Percentiles rank a stretch among this genome's conserved stretches.
phyloP scores from a whole-genome alignment of 1,140 invertebrate genomes.

The Hermatobates lingyangjiaoensis region DNA sequence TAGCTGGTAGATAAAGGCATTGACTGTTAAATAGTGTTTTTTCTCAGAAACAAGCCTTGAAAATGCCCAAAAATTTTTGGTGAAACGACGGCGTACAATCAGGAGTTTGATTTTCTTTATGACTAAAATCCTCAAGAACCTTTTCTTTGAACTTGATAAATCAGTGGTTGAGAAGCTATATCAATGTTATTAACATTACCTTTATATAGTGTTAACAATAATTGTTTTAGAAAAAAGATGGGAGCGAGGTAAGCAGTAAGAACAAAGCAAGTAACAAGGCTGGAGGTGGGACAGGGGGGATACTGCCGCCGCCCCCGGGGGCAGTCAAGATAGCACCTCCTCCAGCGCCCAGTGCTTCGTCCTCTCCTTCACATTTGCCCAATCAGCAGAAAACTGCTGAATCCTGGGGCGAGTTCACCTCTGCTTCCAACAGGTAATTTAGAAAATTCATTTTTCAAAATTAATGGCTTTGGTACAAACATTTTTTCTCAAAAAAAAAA shows the following conservation, averaged over 20 bases:
- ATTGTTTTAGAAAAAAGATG: conserved; percentile 61
- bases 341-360: conserved; percentile 36
- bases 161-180: too few species aligned
- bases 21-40: too few species aligned
- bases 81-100: too few species aligned
- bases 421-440: conserved; percentile 25
- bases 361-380: conserved; percentile 40
- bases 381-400: conserved; percentile 20
- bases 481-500: neutral
- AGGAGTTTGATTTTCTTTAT: too few species aligned
- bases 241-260: conserved; percentile 42
- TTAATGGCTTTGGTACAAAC: neutral
- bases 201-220: neutral
- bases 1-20: too few species aligned
- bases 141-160: too few species aligned
- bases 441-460: conserved; percentile 23
- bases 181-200: too few species aligned
- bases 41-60: too few species aligned
- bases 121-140: too few species aligned
- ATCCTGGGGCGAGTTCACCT: conserved; percentile 61
- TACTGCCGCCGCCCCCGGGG: conserved; percentile 71
- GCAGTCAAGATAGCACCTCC: conserved; percentile 43
- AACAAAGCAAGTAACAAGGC: conserved; percentile 34
- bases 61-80: too few species aligned
- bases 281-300: conserved; percentile 25